Percentiles rank a stretch among this genome's conserved stretches.
These are phyloP conservation scores for Lineus longissimus DNA, from an alignment of 1,140 invertebrate genomes.

Conservation along the genomic window DNA sequence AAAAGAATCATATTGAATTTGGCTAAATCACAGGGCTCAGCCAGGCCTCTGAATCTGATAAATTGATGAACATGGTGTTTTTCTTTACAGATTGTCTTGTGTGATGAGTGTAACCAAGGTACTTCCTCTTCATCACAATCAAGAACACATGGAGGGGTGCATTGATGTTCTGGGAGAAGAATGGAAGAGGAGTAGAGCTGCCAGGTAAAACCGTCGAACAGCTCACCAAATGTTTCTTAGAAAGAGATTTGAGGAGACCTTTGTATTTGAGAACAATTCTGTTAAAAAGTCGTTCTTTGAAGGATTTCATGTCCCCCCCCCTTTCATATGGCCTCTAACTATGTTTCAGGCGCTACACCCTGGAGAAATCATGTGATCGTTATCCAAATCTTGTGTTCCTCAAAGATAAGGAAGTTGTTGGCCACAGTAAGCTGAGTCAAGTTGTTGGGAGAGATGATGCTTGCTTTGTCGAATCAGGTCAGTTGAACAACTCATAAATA, in stretches of 20 bases:
- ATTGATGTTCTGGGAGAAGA: constrained; percentile 39
- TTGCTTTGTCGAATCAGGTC: constrained; percentile 49
- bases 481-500: too few relatives aligned
- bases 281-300: background rate
- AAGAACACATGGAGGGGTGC: constrained; percentile 29
- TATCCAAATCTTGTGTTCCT: constrained; percentile 32
- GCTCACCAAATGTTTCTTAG: background rate
- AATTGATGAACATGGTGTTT: too few relatives aligned
- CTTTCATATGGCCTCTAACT: background rate
- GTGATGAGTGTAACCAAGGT: constrained; percentile 10
- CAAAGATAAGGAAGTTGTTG: constrained; percentile 26
- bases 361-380: constrained; percentile 40
- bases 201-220: constrained; percentile 26
- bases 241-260: background rate
- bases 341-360: constrained; percentile 34
- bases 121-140: constrained; percentile 32
- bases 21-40: too few relatives aligned
- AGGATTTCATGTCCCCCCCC: background rate
- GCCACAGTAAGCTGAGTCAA: constrained; percentile 39
- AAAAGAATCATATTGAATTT: too few relatives aligned
- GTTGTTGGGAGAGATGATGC: constrained; percentile 32
- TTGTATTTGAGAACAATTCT: background rate
- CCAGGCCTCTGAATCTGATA: too few relatives aligned
- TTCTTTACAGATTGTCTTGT: too few relatives aligned
- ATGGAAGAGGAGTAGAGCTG: constrained; percentile 41